Base-by-base conservation (phyloP, 2,888 invertebrate species). In the Campaea margaritaria region DNA sequence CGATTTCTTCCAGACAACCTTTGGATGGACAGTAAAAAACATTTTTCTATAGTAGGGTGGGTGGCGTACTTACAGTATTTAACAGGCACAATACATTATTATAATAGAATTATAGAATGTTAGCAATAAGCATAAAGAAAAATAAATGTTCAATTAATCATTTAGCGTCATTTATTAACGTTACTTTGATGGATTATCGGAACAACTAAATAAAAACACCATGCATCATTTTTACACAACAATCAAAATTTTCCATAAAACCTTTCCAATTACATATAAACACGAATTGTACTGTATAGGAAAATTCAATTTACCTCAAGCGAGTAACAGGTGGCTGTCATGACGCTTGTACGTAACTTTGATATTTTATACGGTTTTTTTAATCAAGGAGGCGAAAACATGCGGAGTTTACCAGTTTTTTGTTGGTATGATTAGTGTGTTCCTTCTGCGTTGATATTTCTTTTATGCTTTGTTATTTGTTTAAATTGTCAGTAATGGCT, bases 271-370 rank as follows among this genome's bases (percentile, higher is more conserved):
- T 56, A 43, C 34, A 16, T 31, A 15, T 38, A 49, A 47, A 21
- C 10, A 31, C 31, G 44, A 49, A 52, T 15, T 52, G 54, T 55
- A 50, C 54, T 34, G 34, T 47, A 28, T 38, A 55, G 54, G 57
- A 52, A 58, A 68, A 65, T 64, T 59, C 62, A 68, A 68, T 68
- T 60, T 58, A 54, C 59, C 45, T 45, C 53, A 48, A 38, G 39
- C 38, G 44, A 45, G 61, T 67, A 67, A 63, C 68, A 65, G 62
- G 65, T 68, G 68, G 41, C 28, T 42, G 42, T 14, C 48, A 58
- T 53, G 47, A 43, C 36, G 58, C 44, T 53, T 47, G 52, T 58
- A 44, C 52, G 28, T 27, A 41, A 49, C 44, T 41, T 42, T 41
- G 31, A 38, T 36, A 46, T 45, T 59, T 54, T 50, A 15, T 31